A percentile compares a stretch with the other conserved stretches of the same genome.
Evolutionary conservation across 2,113 vertebrate genomes (phyloP).

Genomic region (Percopsis transmontana): DNA sequence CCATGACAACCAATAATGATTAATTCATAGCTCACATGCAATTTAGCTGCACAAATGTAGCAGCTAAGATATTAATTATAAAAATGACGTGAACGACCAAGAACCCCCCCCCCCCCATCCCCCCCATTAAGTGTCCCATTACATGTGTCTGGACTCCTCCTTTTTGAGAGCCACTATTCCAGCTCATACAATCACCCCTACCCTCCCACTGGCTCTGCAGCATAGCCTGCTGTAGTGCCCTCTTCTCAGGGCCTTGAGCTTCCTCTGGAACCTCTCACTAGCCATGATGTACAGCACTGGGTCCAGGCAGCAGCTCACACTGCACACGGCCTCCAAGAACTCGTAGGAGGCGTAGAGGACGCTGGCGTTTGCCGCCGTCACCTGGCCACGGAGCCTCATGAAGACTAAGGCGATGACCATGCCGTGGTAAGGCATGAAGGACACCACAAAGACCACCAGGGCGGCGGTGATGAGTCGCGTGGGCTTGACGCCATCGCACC

Average conservation of each 20-base stretch:
- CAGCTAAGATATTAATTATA: no score
- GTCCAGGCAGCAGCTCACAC: slow-evolving; percentile 80
- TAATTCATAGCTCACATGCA: no score
- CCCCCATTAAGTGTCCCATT: neutral
- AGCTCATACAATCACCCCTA: slow-evolving; percentile 49
- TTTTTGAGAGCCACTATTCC: neutral
- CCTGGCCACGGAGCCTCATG: slow-evolving; percentile 62
- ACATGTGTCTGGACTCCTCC: neutral
- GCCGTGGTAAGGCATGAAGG: slow-evolving; percentile 80
- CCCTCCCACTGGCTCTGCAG: slow-evolving; percentile 53
- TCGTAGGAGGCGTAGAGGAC: slow-evolving; percentile 67
- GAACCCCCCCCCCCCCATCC: no score
- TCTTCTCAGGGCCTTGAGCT: slow-evolving; percentile 49
- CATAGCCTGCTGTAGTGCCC: slow-evolving; percentile 37
- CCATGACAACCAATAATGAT: no score
- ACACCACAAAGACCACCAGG: slow-evolving; percentile 76
- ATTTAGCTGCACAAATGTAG: no score
- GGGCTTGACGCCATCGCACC: slow-evolving; percentile 61
- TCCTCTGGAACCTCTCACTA: slow-evolving; percentile 73
- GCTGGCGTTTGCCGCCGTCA: slow-evolving; percentile 49
- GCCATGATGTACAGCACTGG: slow-evolving; percentile 80
- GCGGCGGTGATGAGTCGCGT: slow-evolving; percentile 74
- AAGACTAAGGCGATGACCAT: slow-evolving; percentile 72
- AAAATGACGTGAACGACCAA: no score
- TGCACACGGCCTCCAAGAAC: slow-evolving; percentile 78